These are phyloP conservation scores for Coboldia fuscipes DNA, from an alignment of 1,140 invertebrate genomes.

Conservation along the genomic window DNA sequence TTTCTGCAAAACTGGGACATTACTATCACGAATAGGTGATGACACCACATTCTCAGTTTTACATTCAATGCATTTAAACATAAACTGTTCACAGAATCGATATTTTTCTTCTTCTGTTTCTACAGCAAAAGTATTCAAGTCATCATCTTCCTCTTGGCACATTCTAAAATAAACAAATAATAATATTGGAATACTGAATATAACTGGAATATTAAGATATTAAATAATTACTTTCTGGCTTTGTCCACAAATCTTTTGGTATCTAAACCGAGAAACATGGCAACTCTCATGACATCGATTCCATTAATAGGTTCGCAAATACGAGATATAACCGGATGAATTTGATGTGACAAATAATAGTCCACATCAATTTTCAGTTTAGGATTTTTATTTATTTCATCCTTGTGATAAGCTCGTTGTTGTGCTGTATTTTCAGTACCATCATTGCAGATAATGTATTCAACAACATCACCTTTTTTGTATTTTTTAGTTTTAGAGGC, in stretches of 20 bases:
- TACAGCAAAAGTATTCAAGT: slow-evolving; percentile 17
- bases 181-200: not conserved
- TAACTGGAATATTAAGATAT: not conserved
- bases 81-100: slow-evolving; percentile 49
- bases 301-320: slow-evolving; percentile 92
- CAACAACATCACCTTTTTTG: slow-evolving; percentile 81
- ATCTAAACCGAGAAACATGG: slow-evolving; percentile 66
- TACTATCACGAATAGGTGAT: slow-evolving; percentile 23
- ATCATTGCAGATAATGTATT: slow-evolving; percentile 89
- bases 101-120: slow-evolving; percentile 45
- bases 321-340: slow-evolving; percentile 84
- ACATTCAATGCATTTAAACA: slow-evolving; percentile 37
- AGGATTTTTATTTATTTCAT: slow-evolving; percentile 53
- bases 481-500: slow-evolving; percentile 56
- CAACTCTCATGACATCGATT: slow-evolving; percentile 72
- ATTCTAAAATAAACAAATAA: slow-evolving; percentile 4
- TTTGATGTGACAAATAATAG: slow-evolving; percentile 71
- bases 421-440: slow-evolving; percentile 54
- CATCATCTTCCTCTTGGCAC: slow-evolving; percentile 11
- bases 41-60: slow-evolving; percentile 31
- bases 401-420: slow-evolving; percentile 87
- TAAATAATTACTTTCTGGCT: slow-evolving; percentile 9
- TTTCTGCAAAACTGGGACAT: slow-evolving; percentile 31
- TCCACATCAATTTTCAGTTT: slow-evolving; percentile 53
- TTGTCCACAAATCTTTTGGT: slow-evolving; percentile 20